These are phyloP conservation scores for Marmota monax DNA, from an alignment of 2,113 vertebrate genomes.

Conservation along the genomic window DNA sequence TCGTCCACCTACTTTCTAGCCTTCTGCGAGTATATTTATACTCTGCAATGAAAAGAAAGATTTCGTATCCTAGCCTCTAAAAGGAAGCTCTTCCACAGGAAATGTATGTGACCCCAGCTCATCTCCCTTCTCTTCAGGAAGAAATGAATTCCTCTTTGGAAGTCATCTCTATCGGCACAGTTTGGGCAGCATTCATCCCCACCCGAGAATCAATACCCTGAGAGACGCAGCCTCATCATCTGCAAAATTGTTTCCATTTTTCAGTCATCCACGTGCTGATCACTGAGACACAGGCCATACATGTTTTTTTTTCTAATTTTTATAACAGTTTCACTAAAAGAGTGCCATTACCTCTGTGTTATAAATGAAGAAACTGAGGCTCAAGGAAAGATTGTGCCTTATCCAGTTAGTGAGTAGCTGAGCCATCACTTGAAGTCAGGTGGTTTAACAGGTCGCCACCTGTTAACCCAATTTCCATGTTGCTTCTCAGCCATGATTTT, in stretches of 20 bases:
- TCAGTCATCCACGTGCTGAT: neutral
- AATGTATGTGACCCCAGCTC: neutral
- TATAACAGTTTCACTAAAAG: neutral
- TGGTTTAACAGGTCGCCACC: neutral
- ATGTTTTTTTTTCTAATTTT: neutral
- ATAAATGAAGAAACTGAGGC: neutral
- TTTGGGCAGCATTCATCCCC: neutral
- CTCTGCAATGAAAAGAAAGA: slow-evolving; percentile 56
- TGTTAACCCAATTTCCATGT: neutral
- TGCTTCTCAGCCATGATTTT: neutral
- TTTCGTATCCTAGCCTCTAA: neutral
- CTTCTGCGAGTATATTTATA: neutral
- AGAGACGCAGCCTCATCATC: neutral
- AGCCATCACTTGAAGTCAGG: neutral
- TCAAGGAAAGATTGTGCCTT: neutral
- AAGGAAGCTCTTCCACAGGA: neutral
- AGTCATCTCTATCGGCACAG: neutral
- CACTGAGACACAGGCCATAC: neutral
- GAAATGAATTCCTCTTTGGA: slow-evolving; percentile 27
- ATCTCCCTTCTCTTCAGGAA: slow-evolving; percentile 40
- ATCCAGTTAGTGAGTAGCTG: neutral
- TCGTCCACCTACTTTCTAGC: slow-evolving; percentile 9
- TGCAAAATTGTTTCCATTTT: neutral
- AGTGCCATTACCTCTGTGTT: neutral
- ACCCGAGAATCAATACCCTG: neutral